Base-by-base conservation (phyloP, 2,888 invertebrate genomes). In the Xylocampa areola region DNA sequence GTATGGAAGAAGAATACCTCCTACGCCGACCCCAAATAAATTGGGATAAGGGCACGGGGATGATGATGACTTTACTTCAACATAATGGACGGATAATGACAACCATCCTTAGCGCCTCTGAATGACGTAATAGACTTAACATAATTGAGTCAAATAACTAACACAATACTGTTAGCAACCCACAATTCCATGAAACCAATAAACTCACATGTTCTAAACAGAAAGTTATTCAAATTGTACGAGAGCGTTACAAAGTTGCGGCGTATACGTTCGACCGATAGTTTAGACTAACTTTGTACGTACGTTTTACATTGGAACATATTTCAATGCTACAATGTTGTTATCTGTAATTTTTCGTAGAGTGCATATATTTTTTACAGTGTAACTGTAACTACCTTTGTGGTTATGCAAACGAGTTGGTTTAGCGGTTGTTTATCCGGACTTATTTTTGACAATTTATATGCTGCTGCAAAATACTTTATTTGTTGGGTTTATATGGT, bases 241-340 rank as follows among this genome's bases (percentile, higher is more conserved):
- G 50, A 49, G 32, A 37, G 5, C 30, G 27, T 52, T 40, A 61
- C 57, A 52, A 60, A 68, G 61, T 75, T 64, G 63, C 33, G 35
- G 32, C 50, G 36, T 57, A 41, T 39, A 50, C n/a, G 30, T 27
- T 45, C 6, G 44, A 8, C 44, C 37, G 39, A 64, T 60, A 65
- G 54, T 62, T 64, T 13, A 48, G 35, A 37, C 58, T 11, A 62
- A 75, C 57, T 75, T 75, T 43, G 36, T 23, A 19, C 8, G 16
- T 40, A 50, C 30, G 25, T 33, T 48, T 48, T 44, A 40, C 43
- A 30, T 8, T 13, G 13, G 25, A 39, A 33, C 43, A 37, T 29
- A 47, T 37, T 25, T 36, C 36, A 14, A 21, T 4, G 19, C 35
- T 36, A 36, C 19, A n/a, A 2, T 16, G 35, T 13, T 49, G 39